phyloP scores from a whole-genome alignment of 2,888 invertebrate species.

The Asteroscopus sphinx region DNA sequence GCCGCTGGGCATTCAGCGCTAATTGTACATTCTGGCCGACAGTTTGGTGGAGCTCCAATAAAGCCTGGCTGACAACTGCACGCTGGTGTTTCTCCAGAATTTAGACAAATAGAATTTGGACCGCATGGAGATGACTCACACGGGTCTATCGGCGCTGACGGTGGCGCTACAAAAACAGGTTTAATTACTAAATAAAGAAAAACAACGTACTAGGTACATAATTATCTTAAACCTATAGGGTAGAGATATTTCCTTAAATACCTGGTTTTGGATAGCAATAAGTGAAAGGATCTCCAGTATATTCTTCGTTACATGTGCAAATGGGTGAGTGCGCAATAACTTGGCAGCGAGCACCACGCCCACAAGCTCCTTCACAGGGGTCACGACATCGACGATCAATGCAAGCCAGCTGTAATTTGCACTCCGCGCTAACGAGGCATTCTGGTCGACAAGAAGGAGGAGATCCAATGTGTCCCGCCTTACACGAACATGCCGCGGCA shows the following conservation, averaged over 20 bases:
- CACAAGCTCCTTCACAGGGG: slow-evolving; percentile 94
- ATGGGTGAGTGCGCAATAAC: slow-evolving; percentile 94
- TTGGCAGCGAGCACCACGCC: slow-evolving; percentile 92
- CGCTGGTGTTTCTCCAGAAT: slow-evolving; percentile 90
- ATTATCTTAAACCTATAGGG: too few species aligned
- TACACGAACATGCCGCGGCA: slow-evolving; percentile 92
- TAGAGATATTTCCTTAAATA: slow-evolving; percentile 54
- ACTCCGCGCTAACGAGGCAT: slow-evolving; percentile 93
- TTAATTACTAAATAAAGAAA: neutral
- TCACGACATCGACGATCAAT: slow-evolving; percentile 93
- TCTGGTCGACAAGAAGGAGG: slow-evolving; percentile 94
- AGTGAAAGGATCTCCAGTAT: slow-evolving; percentile 93
- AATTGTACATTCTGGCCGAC: slow-evolving; percentile 92
- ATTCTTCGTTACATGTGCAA: slow-evolving; percentile 92
- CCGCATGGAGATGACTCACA: slow-evolving; percentile 93
- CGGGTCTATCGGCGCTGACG: slow-evolving; percentile 81
- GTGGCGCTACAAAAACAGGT: slow-evolving; percentile 63
- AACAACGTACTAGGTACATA: neutral
- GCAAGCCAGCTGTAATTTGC: slow-evolving; percentile 92
- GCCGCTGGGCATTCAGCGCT: slow-evolving; percentile 92
- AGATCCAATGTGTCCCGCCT: slow-evolving; percentile 92
- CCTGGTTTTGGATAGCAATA: slow-evolving; percentile 91
- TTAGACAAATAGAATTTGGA: slow-evolving; percentile 91
- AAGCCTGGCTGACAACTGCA: slow-evolving; percentile 91
- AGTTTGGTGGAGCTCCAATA: slow-evolving; percentile 92